Evolutionary conservation across 2,797 vertebrate species (phyloP), one percentile per base, ranked within the genome.

Genomic region (Cyprinella venusta): DNA sequence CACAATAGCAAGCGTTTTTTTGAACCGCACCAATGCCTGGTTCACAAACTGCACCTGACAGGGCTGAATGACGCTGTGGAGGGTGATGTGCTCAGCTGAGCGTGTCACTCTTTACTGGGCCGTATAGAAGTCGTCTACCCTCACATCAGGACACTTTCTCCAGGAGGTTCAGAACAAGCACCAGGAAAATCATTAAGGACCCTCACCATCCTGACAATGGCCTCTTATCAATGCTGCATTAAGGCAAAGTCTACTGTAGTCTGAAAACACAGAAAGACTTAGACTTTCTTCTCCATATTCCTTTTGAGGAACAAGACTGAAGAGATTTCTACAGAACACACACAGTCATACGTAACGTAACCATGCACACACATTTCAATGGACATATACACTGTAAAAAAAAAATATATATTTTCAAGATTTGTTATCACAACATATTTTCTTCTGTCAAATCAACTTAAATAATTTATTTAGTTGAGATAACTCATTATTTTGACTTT

Each of bases 61-160:
- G 61, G 18, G 12, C 76, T 78, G 59, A 50, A 45, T 45, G 56
- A 56, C 45, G 42, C 70, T 70, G 26, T 71, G 4, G 52, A 78
- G 76, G n/a, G 40, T 33, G 59, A 64, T 65, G 76, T 33, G 76
- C 61, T 78, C 76, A 15, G 76, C 40, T 45, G 76, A 78, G 76
- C 76, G 19, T 64, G 13, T 65, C 40, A 13, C 54, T 16, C 79
- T 70, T 38, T 40, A 65, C 42, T 50, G 59, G 61, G 18, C 42
- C 42, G 12, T 24, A 64, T 42, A 64, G 40, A 48, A 21, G 61
- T 15, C 26, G 15, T 63, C 26, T 63, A 30, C 26, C 26, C 26
- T 63, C 61, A 15, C 61, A 30, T 63, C 61, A 63, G 61, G 42
- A 65, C 24, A 50, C 16, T 78, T 63, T 5, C 40, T 78, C 59